Base-by-base conservation (phyloP, 2,113 vertebrate species). In the Cottus gobio region DNA sequence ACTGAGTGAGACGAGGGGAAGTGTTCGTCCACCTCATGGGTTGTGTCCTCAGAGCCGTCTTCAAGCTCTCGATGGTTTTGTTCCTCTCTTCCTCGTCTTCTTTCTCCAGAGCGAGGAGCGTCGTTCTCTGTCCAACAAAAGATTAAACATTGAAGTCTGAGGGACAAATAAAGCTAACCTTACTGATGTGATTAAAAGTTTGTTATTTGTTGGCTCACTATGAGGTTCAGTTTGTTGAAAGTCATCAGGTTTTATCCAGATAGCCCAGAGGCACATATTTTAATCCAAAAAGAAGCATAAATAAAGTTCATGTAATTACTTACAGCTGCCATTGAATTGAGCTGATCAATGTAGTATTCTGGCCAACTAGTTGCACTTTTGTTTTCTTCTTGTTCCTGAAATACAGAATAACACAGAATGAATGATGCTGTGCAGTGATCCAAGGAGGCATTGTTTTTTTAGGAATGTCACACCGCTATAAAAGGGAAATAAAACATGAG, bases 361-460 rank as follows among this genome's bases (percentile, higher is more conserved):
- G 98, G 98, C 98, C 98, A 99, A 89, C 97, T 99, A 71, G 98
- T 99, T 44, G 98, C 98, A 93, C 97, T 96, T 95, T 99, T 99
- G 79, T 99, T 97, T 94, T 99, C 98, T 94, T 99, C 98, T 91
- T 99, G 97, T 89, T 99, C 98, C 98, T 99, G 91, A 62, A 84
- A 90, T 71, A 75, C 20, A 75, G n/a, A 70, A 63, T 6, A 20
- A 52, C 12, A 79, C 58, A 66, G 52, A 68, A 52, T 50, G 0
- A 52, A 52, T 6, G 30, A 77, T 3, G 24, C 1, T 60, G 31
- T 39, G 11, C 4, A 62, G 24, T n/a, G 5, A 67, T 31, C 11
- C 7, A n/a, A n/a, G 4, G 1, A 22, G 69, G 3, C 4, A 1
- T 13, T 15, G 31, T 46, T 68, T 48, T 48, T 39, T 12, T 50